Evolutionary conservation across 2,888 invertebrate species (phyloP).

Genomic region (Malacosoma neustria): DNA sequence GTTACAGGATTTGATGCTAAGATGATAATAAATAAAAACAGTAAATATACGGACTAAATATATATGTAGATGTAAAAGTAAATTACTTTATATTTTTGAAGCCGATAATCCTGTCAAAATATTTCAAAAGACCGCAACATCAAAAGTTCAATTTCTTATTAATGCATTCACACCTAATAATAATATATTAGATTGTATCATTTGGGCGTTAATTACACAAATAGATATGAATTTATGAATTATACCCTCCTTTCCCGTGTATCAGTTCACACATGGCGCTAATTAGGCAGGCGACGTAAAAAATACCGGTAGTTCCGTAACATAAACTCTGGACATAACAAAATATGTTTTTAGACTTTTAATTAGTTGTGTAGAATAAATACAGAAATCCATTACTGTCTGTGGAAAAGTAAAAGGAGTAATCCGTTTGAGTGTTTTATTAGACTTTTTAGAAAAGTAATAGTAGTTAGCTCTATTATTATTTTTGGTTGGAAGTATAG

Average conservation of each 20-base stretch:
- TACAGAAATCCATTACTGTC: too few relatives aligned
- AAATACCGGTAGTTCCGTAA: constrained; percentile 23
- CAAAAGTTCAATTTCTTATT: background rate
- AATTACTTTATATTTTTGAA: background rate
- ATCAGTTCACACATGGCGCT: constrained; percentile 50
- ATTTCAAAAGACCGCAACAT: background rate
- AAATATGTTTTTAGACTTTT: constrained; percentile 1
- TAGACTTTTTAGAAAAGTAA: too few relatives aligned
- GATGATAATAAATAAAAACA: too few relatives aligned
- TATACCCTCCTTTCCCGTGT: constrained; percentile 37
- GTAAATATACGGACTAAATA: too few relatives aligned
- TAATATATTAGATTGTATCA: background rate
- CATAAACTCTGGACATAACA: constrained; percentile 15
- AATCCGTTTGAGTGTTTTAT: too few relatives aligned
- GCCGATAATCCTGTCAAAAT: background rate
- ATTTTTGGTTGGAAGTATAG: too few relatives aligned
- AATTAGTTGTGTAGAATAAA: too few relatives aligned
- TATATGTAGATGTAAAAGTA: too few relatives aligned
- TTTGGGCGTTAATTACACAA: constrained; percentile 13
- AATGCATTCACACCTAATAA: background rate
- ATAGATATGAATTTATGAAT: constrained; percentile 33
- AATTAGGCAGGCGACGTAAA: constrained; percentile 42
- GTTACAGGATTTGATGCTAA: too few relatives aligned
- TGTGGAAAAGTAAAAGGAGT: too few relatives aligned
- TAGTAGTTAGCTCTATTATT: too few relatives aligned